phyloP scores from a whole-genome alignment of 2,888 invertebrate genomes.

The Gerris lacustris region DNA sequence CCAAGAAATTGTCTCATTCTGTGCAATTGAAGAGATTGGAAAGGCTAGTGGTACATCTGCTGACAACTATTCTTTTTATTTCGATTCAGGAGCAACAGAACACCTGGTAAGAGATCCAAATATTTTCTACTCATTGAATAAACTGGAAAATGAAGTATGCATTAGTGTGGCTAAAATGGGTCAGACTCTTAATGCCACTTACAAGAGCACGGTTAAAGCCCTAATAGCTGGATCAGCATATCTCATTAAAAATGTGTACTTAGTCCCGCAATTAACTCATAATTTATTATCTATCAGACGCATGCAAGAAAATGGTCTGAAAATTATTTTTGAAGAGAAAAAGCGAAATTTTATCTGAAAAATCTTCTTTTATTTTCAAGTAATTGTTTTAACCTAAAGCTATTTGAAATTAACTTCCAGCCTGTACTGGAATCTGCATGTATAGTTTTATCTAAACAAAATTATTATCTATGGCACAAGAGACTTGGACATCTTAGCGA shows the following conservation, averaged over 20 bases:
- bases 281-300: background rate
- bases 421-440: background rate
- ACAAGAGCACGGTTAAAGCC: background rate
- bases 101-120: background rate
- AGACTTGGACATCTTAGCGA: background rate
- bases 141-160: background rate
- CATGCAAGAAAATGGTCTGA: background rate
- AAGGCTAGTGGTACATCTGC: background rate
- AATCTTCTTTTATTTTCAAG: background rate
- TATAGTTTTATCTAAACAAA: background rate
- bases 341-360: background rate
- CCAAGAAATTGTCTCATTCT: too few species aligned
- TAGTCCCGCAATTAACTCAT: background rate
- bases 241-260: background rate
- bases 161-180: background rate
- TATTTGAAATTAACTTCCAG: background rate
- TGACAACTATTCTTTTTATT: background rate
- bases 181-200: background rate
- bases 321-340: background rate
- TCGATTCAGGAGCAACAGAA: background rate
- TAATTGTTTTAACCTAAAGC: background rate
- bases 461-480: background rate
- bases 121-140: background rate
- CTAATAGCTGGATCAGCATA: background rate
- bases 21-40: too few species aligned